A percentile compares a stretch with the other conserved stretches of the same genome.
These are phyloP conservation scores for Diorhabda carinulata DNA, from an alignment of 1,140 invertebrate genomes.

Conservation along the genomic window DNA sequence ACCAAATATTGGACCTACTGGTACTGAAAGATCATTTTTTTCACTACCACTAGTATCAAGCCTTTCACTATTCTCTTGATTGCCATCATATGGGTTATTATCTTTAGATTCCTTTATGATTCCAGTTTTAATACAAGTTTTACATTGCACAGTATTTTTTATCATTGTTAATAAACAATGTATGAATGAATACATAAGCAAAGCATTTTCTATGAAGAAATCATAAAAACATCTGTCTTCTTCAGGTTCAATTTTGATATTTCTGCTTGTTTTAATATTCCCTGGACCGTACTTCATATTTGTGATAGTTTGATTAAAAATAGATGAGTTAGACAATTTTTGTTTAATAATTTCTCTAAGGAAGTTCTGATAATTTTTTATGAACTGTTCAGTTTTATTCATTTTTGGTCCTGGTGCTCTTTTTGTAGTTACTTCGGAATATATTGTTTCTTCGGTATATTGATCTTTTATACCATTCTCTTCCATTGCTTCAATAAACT, in stretches of 20 bases:
- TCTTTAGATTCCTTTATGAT: not conserved
- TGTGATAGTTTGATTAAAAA: constrained; percentile 3
- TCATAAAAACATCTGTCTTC: constrained; percentile 16
- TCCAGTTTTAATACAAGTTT: constrained; percentile 1
- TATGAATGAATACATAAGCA: constrained; percentile 27
- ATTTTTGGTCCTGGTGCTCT: not conserved
- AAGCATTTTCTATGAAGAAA: constrained; percentile 26
- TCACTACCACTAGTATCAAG: constrained; percentile 12
- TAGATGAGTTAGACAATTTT: constrained; percentile 12
- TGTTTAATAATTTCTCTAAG: constrained; percentile 21
- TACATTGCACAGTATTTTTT: constrained; percentile 8
- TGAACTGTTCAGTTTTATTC: constrained; percentile 19
- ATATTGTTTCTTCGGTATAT: no score
- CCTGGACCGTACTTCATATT: constrained; percentile 7
- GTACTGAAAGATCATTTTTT: constrained; percentile 9
- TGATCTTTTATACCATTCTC: not conserved
- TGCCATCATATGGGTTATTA: not conserved
- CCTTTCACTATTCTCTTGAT: constrained; percentile 5
- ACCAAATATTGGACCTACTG: constrained; percentile 15
- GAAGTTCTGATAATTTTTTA: constrained; percentile 22
- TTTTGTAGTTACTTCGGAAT: not conserved
- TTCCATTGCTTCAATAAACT: constrained; percentile 10
- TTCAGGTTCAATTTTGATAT: constrained; percentile 15
- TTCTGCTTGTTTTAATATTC: constrained; percentile 5
- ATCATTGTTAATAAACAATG: constrained; percentile 26